These are phyloP conservation scores for Eleutherodactylus coqui DNA, from an alignment of 2,797 vertebrate species.

Conservation along the genomic window DNA sequence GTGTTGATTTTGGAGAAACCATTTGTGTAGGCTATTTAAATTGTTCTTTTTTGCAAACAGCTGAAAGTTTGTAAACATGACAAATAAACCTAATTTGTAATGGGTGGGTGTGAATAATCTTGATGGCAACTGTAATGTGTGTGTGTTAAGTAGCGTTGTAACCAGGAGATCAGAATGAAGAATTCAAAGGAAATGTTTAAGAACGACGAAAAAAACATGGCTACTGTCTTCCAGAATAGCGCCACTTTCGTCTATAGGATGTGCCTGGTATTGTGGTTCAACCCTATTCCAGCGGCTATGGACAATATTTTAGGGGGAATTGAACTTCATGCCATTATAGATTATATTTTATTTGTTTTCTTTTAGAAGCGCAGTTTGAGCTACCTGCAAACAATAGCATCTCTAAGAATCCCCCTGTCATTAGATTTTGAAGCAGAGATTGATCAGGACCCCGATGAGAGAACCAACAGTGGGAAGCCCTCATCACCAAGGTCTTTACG, in stretches of 20 bases:
- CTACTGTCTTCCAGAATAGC: background rate
- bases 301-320: background rate
- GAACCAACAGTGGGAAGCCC: background rate
- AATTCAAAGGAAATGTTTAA: too few species aligned
- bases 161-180: too few species aligned
- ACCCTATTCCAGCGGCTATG: background rate
- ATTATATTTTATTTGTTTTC: background rate
- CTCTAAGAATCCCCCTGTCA: conserved; percentile 16
- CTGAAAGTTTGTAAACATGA: too few species aligned
- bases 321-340: background rate
- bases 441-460: background rate
- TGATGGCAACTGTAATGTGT: too few species aligned
- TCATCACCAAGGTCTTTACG: background rate
- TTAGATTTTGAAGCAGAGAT: background rate
- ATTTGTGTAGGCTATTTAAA: too few species aligned
- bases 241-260: background rate
- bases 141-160: too few species aligned
- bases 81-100: too few species aligned
- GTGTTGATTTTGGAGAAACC: too few species aligned
- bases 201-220: too few species aligned
- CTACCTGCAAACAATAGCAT: background rate
- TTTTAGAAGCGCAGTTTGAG: conserved; percentile 8
- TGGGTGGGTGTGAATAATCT: too few species aligned
- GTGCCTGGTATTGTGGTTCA: background rate
- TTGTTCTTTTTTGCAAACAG: too few species aligned